Base-by-base conservation (phyloP, 2,113 vertebrate genomes). In the Astur gentilis region DNA sequence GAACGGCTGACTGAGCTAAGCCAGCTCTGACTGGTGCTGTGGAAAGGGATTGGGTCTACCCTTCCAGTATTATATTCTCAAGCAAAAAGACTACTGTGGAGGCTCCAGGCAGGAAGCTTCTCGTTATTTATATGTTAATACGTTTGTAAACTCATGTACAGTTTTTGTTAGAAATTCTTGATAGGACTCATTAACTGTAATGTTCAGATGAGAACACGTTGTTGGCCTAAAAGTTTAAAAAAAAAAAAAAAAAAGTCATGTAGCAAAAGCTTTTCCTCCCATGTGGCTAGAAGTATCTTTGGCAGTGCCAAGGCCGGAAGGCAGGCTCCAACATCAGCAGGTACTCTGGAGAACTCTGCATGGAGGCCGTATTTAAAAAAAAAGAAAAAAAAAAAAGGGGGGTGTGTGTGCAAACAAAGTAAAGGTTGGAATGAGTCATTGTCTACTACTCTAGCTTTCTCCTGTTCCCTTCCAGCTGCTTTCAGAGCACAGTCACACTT, bases 91-190 rank as follows among this genome's bases (percentile, higher is more conserved):
- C 98, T 96, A 98, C 95, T 96, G 96, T 94, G 94, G 97, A 96
- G 94, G 97, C 97, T 98, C 97, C 98, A 90, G 71, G 94, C 85
- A 78, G 98, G 98, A 98, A 95, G 97, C 97, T 98, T 97, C 97
- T 98, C 96, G 1, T 98, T 98, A 98, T 98, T 98, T 98, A 98
- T 98, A 98, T 98, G 98, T 98, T 98, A 97, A 98, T 98, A 98
- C 94, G 92, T 98, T 98, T 98, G 98, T 98, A 98, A 98, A 98
- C 98, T 98, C 97, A 96, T 98, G 98, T 98, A 98, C 98, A 98
- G 98, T 98, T 98, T 97, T 87, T 81, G 97, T 97, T 98, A 98
- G 98, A 94, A 97, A 92, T 93, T 96, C 97, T 98, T 96, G 97
- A 97, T 98, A 98, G 98, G 94, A 96, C 93, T 97, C 95, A 97